These are phyloP conservation scores for Unio delphinus DNA, from an alignment of 2,888 invertebrate genomes.

Conservation along the genomic window DNA sequence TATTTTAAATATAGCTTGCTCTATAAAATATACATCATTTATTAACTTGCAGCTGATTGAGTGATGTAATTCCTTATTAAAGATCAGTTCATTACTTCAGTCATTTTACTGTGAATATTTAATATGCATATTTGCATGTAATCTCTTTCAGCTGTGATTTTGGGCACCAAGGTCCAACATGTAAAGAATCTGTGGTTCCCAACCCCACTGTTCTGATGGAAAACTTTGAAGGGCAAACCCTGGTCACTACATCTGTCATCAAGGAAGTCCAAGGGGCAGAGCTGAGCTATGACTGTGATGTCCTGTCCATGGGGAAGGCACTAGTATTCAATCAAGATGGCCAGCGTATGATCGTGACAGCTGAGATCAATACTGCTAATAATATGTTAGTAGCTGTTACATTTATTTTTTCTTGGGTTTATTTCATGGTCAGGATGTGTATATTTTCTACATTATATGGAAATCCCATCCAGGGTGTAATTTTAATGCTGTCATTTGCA, in stretches of 20 bases:
- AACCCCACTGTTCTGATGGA: slow-evolving; percentile 48
- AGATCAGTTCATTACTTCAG: no score
- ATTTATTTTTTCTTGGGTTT: background rate
- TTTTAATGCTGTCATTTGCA: no score
- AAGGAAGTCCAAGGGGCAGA: slow-evolving; percentile 57
- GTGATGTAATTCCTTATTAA: background rate
- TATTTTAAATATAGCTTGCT: no score
- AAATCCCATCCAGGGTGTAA: background rate
- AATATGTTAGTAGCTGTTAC: slow-evolving; percentile 48
- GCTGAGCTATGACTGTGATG: slow-evolving; percentile 68
- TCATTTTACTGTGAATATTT: no score
- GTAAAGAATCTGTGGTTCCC: slow-evolving; percentile 54
- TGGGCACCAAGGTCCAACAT: slow-evolving; percentile 66
- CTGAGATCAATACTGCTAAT: slow-evolving; percentile 68
- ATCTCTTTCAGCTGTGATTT: slow-evolving; percentile 68
- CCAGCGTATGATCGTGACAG: slow-evolving; percentile 57
- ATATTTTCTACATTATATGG: background rate
- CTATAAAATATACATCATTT: no score
- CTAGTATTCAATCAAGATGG: slow-evolving; percentile 67
- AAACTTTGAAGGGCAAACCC: slow-evolving; percentile 50
- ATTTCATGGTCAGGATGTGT: background rate
- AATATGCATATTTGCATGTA: background rate
- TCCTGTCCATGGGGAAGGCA: slow-evolving; percentile 68
- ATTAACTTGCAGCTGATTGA: background rate
- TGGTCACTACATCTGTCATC: slow-evolving; percentile 37